A percentile compares a stretch with the other conserved stretches of the same genome.
Conservation (phyloP, 2,888 invertebrate genomes). For the Myathropa florea region DNA sequence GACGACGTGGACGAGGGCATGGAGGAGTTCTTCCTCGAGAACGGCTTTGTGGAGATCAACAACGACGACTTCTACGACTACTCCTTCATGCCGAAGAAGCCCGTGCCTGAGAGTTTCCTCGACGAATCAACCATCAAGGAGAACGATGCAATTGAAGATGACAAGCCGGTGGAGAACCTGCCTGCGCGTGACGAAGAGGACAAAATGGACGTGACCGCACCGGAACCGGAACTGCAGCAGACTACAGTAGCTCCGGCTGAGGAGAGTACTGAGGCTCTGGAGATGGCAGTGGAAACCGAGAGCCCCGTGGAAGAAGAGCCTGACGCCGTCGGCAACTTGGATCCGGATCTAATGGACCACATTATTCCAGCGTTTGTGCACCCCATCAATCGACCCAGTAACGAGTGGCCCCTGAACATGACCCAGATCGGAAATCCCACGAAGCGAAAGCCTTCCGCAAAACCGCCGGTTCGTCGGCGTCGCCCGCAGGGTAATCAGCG, state of each 20-base stretch:
- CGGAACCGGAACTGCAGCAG: not conserved
- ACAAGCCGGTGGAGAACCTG: not conserved
- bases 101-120: not conserved
- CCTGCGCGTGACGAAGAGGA: not conserved
- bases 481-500: slow-evolving; percentile 24
- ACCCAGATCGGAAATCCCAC: slow-evolving; percentile 11
- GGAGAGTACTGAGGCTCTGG: not conserved
- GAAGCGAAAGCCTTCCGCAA: slow-evolving; percentile 7
- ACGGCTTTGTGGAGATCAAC: slow-evolving; percentile 41
- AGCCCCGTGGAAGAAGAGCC: not conserved
- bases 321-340: slow-evolving; percentile 2
- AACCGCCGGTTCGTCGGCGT: slow-evolving; percentile 18
- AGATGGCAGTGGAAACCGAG: not conserved
- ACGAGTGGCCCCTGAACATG: slow-evolving; percentile 40
- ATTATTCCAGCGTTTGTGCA: slow-evolving; percentile 51
- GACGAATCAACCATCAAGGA: not conserved
- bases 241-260: not conserved
- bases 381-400: slow-evolving; percentile 54
- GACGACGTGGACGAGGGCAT: slow-evolving; percentile 10
- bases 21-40: slow-evolving; percentile 45
- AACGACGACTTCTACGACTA: slow-evolving; percentile 41
- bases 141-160: not conserved
- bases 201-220: not conserved
- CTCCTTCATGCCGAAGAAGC: slow-evolving; percentile 17
- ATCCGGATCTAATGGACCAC: not conserved